Conservation (phyloP, 2,113 vertebrate genomes). For the Boulengeromyrus knoepffleri region DNA sequence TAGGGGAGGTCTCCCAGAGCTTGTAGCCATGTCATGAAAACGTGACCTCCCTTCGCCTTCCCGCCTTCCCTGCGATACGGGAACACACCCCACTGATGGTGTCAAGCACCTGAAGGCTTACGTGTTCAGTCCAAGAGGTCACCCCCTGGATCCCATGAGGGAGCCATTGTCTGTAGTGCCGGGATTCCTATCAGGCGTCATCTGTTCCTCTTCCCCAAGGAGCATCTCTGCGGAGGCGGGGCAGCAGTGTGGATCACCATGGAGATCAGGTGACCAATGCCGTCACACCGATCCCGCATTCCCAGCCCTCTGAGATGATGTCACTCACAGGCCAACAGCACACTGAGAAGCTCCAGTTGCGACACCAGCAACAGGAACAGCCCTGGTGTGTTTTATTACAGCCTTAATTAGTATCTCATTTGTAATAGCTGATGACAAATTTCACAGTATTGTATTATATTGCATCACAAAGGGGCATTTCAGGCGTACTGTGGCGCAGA, state of each 20-base stretch:
- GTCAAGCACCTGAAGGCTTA: background rate
- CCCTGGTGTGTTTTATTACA: background rate
- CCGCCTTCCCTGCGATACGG: background rate
- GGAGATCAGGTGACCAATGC: background rate
- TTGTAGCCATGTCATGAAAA: background rate
- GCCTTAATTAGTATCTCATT: background rate
- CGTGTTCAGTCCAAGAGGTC: conserved; percentile 15
- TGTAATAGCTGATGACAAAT: background rate
- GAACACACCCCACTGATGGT: background rate
- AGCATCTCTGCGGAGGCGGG: background rate
- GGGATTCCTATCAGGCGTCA: background rate
- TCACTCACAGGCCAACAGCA: background rate
- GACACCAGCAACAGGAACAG: background rate
- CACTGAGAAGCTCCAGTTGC: background rate
- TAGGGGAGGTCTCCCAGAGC: background rate
- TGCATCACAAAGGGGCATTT: background rate
- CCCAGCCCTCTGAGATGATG: background rate
- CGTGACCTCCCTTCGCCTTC: background rate
- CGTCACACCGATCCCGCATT: background rate
- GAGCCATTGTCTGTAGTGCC: background rate
- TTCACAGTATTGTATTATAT: background rate
- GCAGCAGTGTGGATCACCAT: background rate
- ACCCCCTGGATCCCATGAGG: background rate
- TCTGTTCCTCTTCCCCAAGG: background rate
- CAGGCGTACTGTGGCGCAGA: background rate